These are phyloP conservation scores for Bibio marci DNA, from an alignment of 2,888 invertebrate species.

Conservation along the genomic window DNA sequence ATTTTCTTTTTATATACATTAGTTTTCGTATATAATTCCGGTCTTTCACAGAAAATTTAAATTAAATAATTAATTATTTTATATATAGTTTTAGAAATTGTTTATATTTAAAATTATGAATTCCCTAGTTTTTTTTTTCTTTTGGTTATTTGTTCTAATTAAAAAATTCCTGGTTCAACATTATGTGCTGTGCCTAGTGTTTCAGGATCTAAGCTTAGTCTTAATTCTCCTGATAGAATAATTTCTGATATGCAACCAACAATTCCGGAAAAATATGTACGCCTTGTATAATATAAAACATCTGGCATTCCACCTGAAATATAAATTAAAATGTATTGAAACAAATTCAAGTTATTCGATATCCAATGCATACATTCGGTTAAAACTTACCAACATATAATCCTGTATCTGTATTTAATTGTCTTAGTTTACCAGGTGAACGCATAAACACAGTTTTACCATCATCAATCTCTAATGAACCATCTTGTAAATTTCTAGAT, in stretches of 20 bases:
- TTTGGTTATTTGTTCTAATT: slow-evolving; percentile 14
- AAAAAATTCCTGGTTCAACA: slow-evolving; percentile 29
- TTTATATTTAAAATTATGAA: too few relatives aligned
- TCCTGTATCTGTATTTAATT: slow-evolving; percentile 73
- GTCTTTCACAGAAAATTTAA: too few relatives aligned
- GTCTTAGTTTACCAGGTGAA: slow-evolving; percentile 69
- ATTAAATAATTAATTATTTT: too few relatives aligned
- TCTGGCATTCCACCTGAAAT: slow-evolving; percentile 63
- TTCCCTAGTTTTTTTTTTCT: too few relatives aligned
- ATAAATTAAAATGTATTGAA: background rate
- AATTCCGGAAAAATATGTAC: slow-evolving; percentile 56
- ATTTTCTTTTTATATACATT: too few relatives aligned
- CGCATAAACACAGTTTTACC: slow-evolving; percentile 61
- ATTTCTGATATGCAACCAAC: slow-evolving; percentile 72
- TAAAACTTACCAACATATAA: slow-evolving; percentile 69
- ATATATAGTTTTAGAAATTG: too few relatives aligned
- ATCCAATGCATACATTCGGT: too few relatives aligned
- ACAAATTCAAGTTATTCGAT: too few relatives aligned
- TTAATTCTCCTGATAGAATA: slow-evolving; percentile 61
- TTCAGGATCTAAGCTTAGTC: slow-evolving; percentile 41
- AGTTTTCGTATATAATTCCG: too few relatives aligned
- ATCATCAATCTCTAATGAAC: slow-evolving; percentile 77
- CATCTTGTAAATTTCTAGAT: slow-evolving; percentile 65
- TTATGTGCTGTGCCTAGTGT: slow-evolving; percentile 29
- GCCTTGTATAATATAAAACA: slow-evolving; percentile 48